phyloP scores from a whole-genome alignment of 2,888 invertebrate genomes.

The Ophion slaviceki region DNA sequence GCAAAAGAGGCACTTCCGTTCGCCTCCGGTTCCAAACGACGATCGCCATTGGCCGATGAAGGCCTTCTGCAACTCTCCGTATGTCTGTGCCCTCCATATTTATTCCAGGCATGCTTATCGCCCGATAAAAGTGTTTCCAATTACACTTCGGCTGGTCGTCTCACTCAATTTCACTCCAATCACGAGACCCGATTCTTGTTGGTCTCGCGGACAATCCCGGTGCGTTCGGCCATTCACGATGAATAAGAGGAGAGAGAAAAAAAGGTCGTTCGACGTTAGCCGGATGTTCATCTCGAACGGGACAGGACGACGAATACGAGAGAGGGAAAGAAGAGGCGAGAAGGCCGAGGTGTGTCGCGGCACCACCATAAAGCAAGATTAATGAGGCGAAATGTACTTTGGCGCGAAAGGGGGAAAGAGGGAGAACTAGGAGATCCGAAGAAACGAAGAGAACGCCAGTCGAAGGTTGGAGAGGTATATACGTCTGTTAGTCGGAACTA shows the following conservation, averaged over 20 bases:
- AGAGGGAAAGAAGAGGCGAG: slow-evolving; percentile 58
- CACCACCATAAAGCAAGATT: slow-evolving; percentile 76
- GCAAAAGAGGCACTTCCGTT: neutral
- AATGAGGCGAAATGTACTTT: slow-evolving; percentile 77
- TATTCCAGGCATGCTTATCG: neutral
- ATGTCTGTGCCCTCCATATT: neutral
- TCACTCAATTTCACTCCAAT: slow-evolving; percentile 44
- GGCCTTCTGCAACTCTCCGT: neutral
- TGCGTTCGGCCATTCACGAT: neutral
- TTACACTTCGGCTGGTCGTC: slow-evolving; percentile 10
- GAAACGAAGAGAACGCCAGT: slow-evolving; percentile 53
- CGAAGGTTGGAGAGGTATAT: slow-evolving; percentile 55
- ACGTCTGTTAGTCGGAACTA: slow-evolving; percentile 39
- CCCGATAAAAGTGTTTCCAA: slow-evolving; percentile 13
- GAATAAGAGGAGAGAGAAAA: neutral
- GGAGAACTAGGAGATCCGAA: slow-evolving; percentile 27
- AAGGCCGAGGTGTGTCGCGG: slow-evolving; percentile 74
- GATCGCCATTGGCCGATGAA: too few relatives aligned
- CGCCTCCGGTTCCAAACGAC: too few relatives aligned
- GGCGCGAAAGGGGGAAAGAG: slow-evolving; percentile 59
- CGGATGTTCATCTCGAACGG: neutral
- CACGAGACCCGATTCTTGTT: neutral
- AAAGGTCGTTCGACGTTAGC: slow-evolving; percentile 15
- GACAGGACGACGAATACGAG: slow-evolving; percentile 18
- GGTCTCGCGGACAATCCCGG: neutral